These are phyloP conservation scores for Palloptera scutellata DNA, from an alignment of 2,888 invertebrate species.

Conservation along the genomic window DNA sequence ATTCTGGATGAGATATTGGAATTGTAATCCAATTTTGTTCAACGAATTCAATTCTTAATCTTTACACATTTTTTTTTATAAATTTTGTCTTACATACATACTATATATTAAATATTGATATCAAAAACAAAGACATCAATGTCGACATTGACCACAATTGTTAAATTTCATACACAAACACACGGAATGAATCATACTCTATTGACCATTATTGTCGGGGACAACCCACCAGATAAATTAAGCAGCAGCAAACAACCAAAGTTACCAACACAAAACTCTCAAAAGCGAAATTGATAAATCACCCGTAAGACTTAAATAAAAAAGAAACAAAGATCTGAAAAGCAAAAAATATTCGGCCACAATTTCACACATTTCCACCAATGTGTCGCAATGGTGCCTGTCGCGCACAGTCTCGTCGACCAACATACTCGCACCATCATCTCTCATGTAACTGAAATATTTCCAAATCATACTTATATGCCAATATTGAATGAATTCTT, in stretches of 20 bases:
- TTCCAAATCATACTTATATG: conserved; percentile 22
- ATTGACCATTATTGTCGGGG: neutral
- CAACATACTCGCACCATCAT: neutral
- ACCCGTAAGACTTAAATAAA: no score
- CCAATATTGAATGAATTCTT: conserved; percentile 1
- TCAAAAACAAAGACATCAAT: no score
- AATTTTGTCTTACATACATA: no score
- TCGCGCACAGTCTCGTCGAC: no score
- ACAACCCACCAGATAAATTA: neutral
- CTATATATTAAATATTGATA: no score
- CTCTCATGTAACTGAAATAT: conserved; percentile 13
- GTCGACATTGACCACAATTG: no score
- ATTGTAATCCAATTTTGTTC: no score
- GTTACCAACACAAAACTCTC: neutral
- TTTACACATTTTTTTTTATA: no score
- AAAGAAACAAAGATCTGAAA: neutral
- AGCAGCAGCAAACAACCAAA: neutral
- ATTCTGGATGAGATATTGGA: no score
- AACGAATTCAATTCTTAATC: no score
- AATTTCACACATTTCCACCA: conserved; percentile 44
- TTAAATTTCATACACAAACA: neutral
- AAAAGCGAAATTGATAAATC: neutral
- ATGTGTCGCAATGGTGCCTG: conserved; percentile 32
- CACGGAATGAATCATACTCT: neutral
- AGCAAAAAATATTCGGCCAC: conserved; percentile 38